Evolutionary conservation across 64 coral and sea anemone species (phyloP).

Genomic region (Stichodactyla helianthus): DNA sequence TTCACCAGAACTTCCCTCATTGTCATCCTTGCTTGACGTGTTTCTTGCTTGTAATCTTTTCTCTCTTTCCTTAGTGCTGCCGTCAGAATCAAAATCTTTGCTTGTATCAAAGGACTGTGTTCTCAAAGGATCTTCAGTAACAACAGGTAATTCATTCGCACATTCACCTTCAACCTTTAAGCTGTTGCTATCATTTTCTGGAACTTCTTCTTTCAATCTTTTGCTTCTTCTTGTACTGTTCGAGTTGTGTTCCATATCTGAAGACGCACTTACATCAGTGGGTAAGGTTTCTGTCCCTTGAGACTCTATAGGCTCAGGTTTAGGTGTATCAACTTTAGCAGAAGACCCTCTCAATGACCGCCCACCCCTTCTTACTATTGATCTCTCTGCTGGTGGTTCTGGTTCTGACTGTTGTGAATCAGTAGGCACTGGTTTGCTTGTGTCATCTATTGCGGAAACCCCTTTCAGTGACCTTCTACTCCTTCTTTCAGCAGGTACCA

Average conservation of each 20-base stretch:
- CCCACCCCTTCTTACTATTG: not conserved
- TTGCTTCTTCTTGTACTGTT: not conserved
- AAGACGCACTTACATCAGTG: not conserved
- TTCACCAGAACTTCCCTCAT: not conserved
- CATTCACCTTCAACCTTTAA: not conserved
- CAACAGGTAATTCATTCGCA: not conserved
- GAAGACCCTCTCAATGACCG: not conserved
- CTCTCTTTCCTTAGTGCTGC: not conserved
- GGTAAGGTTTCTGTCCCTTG: not conserved
- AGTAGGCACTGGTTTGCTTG: not conserved
- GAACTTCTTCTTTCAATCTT: not conserved
- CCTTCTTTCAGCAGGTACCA: not conserved
- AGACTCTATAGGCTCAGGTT: not conserved
- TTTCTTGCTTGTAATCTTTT: not conserved
- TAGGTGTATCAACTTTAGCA: not conserved
- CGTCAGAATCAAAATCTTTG: not conserved
- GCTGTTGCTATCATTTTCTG: not conserved
- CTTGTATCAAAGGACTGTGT: not conserved
- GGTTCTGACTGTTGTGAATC: not conserved
- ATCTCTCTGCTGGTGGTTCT: not conserved
- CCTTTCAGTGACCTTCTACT: not conserved
- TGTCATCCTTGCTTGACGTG: not conserved
- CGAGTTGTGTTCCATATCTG: not conserved
- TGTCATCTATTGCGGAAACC: not conserved
- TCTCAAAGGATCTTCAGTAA: not conserved